phyloP scores from a whole-genome alignment of 2,888 invertebrate species.

The Eupithecia inturbata region DNA sequence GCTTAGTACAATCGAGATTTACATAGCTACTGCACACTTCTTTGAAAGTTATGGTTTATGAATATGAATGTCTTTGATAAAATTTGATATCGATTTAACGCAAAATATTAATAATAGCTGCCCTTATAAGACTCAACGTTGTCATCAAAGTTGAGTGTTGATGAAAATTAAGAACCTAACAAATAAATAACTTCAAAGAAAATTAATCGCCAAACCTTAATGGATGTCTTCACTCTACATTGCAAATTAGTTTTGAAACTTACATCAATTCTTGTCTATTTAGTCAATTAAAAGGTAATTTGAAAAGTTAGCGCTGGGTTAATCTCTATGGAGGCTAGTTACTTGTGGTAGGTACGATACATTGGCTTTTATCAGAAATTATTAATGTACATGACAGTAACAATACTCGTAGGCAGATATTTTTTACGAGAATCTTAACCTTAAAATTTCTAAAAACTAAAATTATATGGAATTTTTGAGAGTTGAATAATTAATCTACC shows the following conservation, averaged over 20 bases:
- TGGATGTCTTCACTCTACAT: constrained; percentile 49
- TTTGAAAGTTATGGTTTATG: background rate
- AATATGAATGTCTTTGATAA: background rate
- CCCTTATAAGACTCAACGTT: constrained; percentile 21
- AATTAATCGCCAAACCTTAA: constrained; percentile 43
- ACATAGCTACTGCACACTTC: background rate
- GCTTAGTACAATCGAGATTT: background rate
- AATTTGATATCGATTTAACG: background rate
- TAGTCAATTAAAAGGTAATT: constrained; percentile 50
- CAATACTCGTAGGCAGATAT: background rate
- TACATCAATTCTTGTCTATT: constrained; percentile 52
- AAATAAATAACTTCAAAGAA: constrained; percentile 47
- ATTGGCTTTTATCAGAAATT: too few species aligned
- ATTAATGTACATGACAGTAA: too few species aligned
- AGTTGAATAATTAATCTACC: background rate
- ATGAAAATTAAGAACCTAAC: constrained; percentile 24
- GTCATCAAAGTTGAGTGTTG: constrained; percentile 15
- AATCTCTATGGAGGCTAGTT: constrained; percentile 37
- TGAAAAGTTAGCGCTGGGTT: constrained; percentile 46
- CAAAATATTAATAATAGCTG: constrained; percentile 8
- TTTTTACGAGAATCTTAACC: background rate
- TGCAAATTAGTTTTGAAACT: constrained; percentile 56
- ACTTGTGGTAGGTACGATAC: background rate
- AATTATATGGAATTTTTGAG: background rate
- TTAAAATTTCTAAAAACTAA: background rate